phyloP scores from a whole-genome alignment of 1,140 invertebrate species.

The Cotesia chilonis region DNA sequence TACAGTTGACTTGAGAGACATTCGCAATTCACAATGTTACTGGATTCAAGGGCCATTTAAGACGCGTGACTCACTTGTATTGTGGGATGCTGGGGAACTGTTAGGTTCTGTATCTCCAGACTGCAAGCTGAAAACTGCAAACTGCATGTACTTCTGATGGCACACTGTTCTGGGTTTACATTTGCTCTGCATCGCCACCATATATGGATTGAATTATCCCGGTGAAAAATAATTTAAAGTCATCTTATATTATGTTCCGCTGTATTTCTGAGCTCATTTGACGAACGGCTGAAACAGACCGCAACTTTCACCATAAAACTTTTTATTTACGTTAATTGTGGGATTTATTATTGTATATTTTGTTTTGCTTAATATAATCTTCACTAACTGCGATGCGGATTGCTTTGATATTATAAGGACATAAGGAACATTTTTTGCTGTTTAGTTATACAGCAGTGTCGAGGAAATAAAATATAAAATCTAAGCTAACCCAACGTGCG shows the following conservation, averaged over 20 bases:
- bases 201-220: slow-evolving; percentile 36
- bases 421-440: too few species aligned
- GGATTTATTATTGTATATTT: slow-evolving; percentile 1
- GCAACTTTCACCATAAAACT: not conserved
- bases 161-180: not conserved
- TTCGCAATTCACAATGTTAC: not conserved
- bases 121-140: too few species aligned
- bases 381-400: too few species aligned
- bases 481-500: too few species aligned
- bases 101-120: not conserved
- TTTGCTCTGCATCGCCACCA: slow-evolving; percentile 22
- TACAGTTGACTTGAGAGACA: not conserved
- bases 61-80: slow-evolving; percentile 23
- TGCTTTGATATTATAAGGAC: too few species aligned
- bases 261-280: not conserved
- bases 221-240: slow-evolving; percentile 36
- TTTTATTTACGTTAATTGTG: slow-evolving; percentile 11
- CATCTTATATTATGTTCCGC: slow-evolving; percentile 7
- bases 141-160: too few species aligned
- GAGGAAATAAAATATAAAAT: too few species aligned
- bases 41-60: slow-evolving; percentile 21
- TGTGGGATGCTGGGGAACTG: not conserved
- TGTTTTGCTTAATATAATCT: slow-evolving; percentile 3
- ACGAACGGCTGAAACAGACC: not conserved
- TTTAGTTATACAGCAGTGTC: too few species aligned